Evolutionary conservation across 2,113 vertebrate species (phyloP).

Genomic region (Prolemur simus): DNA sequence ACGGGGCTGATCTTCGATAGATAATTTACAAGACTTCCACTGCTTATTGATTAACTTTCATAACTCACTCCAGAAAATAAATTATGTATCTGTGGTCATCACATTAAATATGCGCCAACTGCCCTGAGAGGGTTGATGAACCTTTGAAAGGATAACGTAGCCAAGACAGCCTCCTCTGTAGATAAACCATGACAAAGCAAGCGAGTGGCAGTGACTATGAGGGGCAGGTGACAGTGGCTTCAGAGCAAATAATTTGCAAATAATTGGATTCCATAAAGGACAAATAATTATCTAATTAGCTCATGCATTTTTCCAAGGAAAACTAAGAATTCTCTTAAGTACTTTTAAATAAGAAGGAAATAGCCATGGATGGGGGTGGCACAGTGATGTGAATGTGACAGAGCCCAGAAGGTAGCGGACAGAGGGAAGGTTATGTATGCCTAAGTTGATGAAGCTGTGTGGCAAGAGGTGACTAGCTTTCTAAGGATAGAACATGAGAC

Average conservation of each 20-base stretch:
- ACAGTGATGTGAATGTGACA: accelerated
- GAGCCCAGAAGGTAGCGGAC: neutral
- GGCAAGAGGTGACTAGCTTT: neutral
- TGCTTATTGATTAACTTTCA: constrained; percentile 78
- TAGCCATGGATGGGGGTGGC: too few species aligned
- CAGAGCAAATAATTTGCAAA: neutral
- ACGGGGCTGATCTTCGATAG: constrained; percentile 65
- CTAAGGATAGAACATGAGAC: neutral
- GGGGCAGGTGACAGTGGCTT: neutral
- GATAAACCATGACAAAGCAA: neutral
- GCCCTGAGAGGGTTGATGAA: constrained; percentile 34
- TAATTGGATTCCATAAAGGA: neutral
- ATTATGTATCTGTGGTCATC: constrained; percentile 68
- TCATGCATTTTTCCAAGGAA: neutral
- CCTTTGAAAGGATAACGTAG: constrained; percentile 42
- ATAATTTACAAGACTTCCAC: constrained; percentile 77
- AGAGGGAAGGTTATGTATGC: neutral
- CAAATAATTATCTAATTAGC: neutral
- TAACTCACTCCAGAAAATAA: constrained; percentile 75
- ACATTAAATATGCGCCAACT: constrained; percentile 45
- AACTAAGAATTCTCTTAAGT: neutral
- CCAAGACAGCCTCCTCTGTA: neutral
- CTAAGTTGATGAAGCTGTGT: accelerated
- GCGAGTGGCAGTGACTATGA: too few species aligned
- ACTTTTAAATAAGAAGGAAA: neutral